A percentile compares a stretch with the other conserved stretches of the same genome.
Evolutionary conservation across 2,888 invertebrate species (phyloP).

Genomic region (Melitaea athalia): DNA sequence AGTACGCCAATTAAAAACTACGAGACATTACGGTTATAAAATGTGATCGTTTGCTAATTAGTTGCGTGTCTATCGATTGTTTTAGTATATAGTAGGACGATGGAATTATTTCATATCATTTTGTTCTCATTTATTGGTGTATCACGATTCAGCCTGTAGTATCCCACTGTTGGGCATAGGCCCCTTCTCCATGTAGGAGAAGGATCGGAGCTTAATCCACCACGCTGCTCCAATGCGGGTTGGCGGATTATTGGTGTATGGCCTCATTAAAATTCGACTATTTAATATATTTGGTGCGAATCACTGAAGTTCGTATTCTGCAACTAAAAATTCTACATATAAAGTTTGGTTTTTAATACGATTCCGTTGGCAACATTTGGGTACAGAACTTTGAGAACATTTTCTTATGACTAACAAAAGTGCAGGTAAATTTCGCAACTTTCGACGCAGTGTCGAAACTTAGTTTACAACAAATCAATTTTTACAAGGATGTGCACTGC

Average conservation of each 20-base stretch:
- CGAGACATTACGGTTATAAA: slow-evolving; percentile 26
- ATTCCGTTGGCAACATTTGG: neutral
- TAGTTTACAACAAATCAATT: neutral
- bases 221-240: too few relatives aligned
- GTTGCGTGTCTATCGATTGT: slow-evolving; percentile 29
- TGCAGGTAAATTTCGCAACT: neutral
- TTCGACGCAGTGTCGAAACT: slow-evolving; percentile 6
- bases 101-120: neutral
- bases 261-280: too few relatives aligned
- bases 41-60: slow-evolving; percentile 16
- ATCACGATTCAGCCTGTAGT: too few relatives aligned
- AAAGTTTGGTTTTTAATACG: too few relatives aligned
- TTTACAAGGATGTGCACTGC: neutral
- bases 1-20: slow-evolving; percentile 42
- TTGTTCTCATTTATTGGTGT: too few relatives aligned
- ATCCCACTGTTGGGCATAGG: too few relatives aligned
- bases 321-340: too few relatives aligned
- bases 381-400: neutral
- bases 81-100: slow-evolving; percentile 15
- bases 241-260: too few relatives aligned
- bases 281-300: too few relatives aligned
- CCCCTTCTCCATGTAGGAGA: too few relatives aligned
- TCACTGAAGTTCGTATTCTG: too few relatives aligned
- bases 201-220: too few relatives aligned
- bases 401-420: neutral